Evolutionary conservation across 2,888 invertebrate species (phyloP), one percentile per base, ranked within the genome.

Genomic region (Pseudanteris insignis): DNA sequence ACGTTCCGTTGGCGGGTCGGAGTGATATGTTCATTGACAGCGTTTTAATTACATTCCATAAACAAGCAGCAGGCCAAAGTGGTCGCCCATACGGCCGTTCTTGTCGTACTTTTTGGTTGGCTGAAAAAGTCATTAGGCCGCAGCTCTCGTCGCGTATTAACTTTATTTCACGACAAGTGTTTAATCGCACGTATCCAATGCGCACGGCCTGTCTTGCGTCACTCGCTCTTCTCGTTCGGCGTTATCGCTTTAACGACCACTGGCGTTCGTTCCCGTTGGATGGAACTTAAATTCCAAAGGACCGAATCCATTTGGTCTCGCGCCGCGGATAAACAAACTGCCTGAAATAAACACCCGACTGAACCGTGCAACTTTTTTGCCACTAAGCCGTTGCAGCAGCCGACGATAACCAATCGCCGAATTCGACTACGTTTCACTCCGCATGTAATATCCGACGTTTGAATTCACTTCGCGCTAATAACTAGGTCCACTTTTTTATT

Each of bases 151-250:
- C 6, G 3, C 18, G 11, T 24, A 29, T 15, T 18, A 11, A 25
- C 38, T 50, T 37, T 38, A 58, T 58, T 58, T 40, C 40, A 4
- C 44, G 50, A 38, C 50, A 38, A 38, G 51, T 25, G 51, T 46
- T 51, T 59, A 51, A 59, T 46, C 51, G 44, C 50, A 50, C 46
- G 47, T 66, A 70, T 71, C 18, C 71, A 67, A 69, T 64, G 66
- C 61, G 64, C 18, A 34, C 32, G 60, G 63, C 64, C 13, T 46
- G 68, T 65, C 70, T 71, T 70, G 67, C 70, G 71, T 75, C 70
- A 72, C 50, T 44, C 59, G 69, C 71, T 74, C 73, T 74, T 74
- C 71, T 71, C 66, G 71, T 67, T 66, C 66, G 46, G 43, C 58
- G 67, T 70, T 70, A 73, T 73, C 70, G 66, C 46, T 41, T 59